phyloP scores from a whole-genome alignment of 2,113 vertebrate genomes.

The Tamias sibiricus region DNA sequence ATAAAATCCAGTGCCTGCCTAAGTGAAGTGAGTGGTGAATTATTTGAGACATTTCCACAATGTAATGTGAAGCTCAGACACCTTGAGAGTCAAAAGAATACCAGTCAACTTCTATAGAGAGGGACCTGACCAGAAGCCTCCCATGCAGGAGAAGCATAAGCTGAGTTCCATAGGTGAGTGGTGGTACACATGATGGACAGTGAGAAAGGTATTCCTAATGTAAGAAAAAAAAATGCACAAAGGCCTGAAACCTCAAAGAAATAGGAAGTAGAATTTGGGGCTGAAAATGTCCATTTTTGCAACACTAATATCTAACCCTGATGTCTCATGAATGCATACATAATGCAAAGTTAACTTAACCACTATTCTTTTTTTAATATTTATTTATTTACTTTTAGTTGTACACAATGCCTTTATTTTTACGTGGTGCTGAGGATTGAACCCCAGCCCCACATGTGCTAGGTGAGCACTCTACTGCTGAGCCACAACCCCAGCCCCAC shows the following conservation, averaged over 20 bases:
- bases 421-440: no score
- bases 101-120: not conserved
- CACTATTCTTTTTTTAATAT: not conserved
- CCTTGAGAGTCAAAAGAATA: not conserved
- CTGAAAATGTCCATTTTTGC: not conserved
- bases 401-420: no score
- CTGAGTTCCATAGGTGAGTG: not conserved
- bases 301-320: not conserved
- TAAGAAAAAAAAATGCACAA: not conserved
- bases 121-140: not conserved
- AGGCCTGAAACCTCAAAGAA: not conserved
- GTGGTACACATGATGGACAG: not conserved
- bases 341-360: not conserved
- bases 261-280: not conserved
- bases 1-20: not conserved
- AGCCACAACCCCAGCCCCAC: no score
- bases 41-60: not conserved
- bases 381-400: no score
- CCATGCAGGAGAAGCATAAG: not conserved
- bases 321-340: not conserved
- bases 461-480: no score
- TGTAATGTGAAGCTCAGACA: rapidly evolving
- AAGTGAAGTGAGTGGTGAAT: not conserved
- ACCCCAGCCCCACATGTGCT: no score
- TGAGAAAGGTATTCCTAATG: no score